phyloP scores from a whole-genome alignment of 2,888 invertebrate genomes.

The Drosophila limbata region DNA sequence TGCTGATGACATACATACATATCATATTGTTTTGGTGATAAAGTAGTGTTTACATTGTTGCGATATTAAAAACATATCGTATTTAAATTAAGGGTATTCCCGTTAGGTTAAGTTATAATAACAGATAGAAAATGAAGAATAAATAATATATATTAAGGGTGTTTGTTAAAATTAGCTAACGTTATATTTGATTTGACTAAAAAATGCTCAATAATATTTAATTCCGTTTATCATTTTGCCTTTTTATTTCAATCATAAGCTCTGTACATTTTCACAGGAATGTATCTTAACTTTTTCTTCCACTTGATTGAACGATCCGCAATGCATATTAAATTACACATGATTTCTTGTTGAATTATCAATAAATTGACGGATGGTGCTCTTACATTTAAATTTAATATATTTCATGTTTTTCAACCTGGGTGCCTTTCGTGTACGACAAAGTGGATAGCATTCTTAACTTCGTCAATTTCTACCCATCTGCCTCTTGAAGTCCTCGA shows the following conservation, averaged over 20 bases:
- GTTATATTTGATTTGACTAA: neutral
- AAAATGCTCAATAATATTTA: neutral
- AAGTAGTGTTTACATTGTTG: slow-evolving; percentile 8
- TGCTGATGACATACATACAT: too few relatives aligned
- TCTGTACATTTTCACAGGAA: neutral
- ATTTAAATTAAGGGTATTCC: slow-evolving; percentile 24
- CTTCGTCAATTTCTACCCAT: slow-evolving; percentile 2
- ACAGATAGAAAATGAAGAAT: neutral
- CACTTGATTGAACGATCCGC: neutral
- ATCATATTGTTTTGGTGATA: slow-evolving; percentile 27
- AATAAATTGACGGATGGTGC: neutral
- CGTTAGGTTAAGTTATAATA: neutral
- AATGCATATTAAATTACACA: neutral
- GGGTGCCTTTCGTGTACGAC: neutral
- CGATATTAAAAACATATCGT: slow-evolving; percentile 18
- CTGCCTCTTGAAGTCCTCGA: slow-evolving; percentile 3
- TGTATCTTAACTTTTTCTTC: neutral
- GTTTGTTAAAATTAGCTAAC: neutral
- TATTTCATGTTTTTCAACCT: slow-evolving; percentile 13
- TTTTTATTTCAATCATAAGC: neutral
- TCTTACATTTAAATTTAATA: slow-evolving; percentile 7
- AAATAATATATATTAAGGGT: neutral
- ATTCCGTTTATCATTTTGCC: neutral
- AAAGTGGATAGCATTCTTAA: slow-evolving; percentile 10
- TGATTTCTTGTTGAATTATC: neutral